These are phyloP conservation scores for Climacteris rufus DNA, from an alignment of 2,113 vertebrate genomes.

Conservation along the genomic window DNA sequence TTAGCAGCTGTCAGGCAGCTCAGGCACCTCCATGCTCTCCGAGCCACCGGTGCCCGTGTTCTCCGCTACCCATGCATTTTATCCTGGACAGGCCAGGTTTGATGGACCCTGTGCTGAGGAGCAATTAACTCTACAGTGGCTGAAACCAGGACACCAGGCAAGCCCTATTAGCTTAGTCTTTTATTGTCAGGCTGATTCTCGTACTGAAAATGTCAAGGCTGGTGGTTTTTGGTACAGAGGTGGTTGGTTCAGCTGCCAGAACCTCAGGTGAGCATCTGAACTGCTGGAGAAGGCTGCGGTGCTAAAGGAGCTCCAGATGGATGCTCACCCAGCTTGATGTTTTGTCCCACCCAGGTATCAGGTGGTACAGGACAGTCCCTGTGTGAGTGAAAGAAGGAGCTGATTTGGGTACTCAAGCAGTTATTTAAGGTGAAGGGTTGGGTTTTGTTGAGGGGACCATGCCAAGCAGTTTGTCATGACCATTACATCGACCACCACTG, in stretches of 20 bases:
- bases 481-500: rapidly evolving
- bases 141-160: background rate
- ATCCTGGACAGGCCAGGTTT: background rate
- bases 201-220: background rate
- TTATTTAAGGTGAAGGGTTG: background rate
- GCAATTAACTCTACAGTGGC: background rate
- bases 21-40: rapidly evolving
- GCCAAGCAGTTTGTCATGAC: background rate
- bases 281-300: background rate
- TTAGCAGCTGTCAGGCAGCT: background rate
- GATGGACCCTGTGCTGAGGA: background rate
- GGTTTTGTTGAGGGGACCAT: background rate
- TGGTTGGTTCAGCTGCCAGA: background rate
- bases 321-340: rapidly evolving
- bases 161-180: background rate
- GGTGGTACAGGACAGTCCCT: background rate
- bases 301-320: background rate
- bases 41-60: rapidly evolving
- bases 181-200: background rate
- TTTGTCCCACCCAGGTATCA: background rate
- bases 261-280: background rate
- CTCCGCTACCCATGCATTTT: background rate
- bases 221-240: background rate
- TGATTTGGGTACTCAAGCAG: background rate
- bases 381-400: background rate